Conservation (phyloP, 2,888 invertebrate genomes). For the Tipula helvola region DNA sequence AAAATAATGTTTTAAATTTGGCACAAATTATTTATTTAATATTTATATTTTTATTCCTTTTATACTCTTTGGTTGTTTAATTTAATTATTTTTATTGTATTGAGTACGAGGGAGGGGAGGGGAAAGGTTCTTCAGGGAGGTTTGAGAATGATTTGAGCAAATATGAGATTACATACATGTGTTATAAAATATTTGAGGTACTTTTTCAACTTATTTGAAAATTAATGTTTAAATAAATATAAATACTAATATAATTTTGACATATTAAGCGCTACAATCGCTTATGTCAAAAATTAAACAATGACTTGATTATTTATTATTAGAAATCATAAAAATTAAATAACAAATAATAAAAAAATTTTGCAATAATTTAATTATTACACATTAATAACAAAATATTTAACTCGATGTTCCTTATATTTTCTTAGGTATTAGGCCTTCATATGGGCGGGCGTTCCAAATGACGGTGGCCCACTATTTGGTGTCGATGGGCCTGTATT, state of each 20-base stretch:
- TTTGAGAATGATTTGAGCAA: not conserved
- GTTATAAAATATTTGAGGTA: not conserved
- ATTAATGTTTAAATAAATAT: not conserved
- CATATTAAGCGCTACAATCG: not conserved
- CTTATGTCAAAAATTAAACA: not conserved
- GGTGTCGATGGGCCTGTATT: conserved; percentile 30
- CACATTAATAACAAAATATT: conserved; percentile 18
- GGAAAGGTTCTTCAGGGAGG: not conserved
- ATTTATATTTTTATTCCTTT: not conserved
- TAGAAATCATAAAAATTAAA: not conserved
- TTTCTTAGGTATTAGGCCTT: no score
- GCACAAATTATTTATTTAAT: not conserved
- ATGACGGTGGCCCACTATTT: conserved; percentile 28
- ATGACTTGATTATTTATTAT: not conserved
- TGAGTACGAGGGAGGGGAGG: not conserved
- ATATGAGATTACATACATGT: not conserved
- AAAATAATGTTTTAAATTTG: not conserved
- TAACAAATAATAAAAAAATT: not conserved
- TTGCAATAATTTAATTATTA: not conserved
- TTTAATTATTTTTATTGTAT: not conserved
- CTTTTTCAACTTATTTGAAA: not conserved
- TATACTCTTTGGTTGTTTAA: not conserved
- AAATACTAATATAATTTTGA: not conserved
- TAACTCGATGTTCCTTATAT: conserved; percentile 37
- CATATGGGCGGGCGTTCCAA: conserved; percentile 31